Evolutionary conservation across 2,113 vertebrate species (phyloP).

Genomic region (Paradisaea rubra): DNA sequence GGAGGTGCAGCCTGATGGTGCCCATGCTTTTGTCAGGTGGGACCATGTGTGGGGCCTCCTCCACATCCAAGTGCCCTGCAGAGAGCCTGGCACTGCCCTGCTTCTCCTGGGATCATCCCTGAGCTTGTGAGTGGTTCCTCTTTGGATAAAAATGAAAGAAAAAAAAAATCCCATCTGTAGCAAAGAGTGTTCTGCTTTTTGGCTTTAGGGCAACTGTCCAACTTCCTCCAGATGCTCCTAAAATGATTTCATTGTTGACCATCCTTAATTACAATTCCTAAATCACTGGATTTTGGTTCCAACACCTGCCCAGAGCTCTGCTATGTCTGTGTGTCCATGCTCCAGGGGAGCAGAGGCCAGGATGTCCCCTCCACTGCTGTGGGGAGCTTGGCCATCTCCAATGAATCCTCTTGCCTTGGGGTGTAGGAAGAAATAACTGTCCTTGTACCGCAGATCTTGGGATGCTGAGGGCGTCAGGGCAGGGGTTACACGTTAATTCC

Average conservation of each 20-base stretch:
- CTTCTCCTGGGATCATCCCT: neutral
- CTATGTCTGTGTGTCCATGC: fast-evolving
- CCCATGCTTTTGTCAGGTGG: neutral
- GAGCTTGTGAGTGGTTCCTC: neutral
- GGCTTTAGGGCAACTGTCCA: neutral
- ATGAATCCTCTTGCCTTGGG: neutral
- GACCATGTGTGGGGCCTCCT: neutral
- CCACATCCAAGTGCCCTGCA: fast-evolving
- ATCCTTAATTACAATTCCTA: neutral
- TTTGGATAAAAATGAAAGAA: neutral
- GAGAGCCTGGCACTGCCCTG: neutral
- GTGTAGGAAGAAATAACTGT: neutral
- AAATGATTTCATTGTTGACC: neutral
- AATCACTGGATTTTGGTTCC: neutral
- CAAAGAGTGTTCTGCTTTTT: neutral
- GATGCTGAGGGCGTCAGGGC: neutral
- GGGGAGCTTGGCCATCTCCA: neutral
- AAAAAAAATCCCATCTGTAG: neutral
- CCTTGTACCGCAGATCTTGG: fast-evolving
- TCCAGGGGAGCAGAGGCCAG: fast-evolving
- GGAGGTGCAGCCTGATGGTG: neutral
- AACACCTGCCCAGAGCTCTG: neutral
- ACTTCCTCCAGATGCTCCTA: neutral
- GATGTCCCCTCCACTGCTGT: neutral
- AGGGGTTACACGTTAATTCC: neutral